phyloP scores from a whole-genome alignment of 1,140 invertebrate genomes.

The Drosophila lacertosa region DNA sequence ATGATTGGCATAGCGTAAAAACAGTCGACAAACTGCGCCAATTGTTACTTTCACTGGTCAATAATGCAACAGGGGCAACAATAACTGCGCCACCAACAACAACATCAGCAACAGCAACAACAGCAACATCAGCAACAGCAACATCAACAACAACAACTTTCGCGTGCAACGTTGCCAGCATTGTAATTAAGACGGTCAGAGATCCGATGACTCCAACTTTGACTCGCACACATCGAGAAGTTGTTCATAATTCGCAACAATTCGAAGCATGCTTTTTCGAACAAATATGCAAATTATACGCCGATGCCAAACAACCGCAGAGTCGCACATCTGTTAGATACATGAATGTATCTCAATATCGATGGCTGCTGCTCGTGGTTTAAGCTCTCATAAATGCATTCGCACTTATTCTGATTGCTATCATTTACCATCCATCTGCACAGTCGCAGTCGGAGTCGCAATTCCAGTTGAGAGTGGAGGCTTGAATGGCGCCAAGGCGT shows the following conservation, averaged over 20 bases:
- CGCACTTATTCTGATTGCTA: conserved; percentile 81
- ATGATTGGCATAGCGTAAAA: conserved; percentile 24
- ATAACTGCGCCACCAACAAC: conserved; percentile 26
- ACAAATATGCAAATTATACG: conserved; percentile 69
- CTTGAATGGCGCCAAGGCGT: conserved; percentile 56
- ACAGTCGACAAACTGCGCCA: conserved; percentile 52
- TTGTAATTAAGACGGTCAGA: conserved; percentile 67
- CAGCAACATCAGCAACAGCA: conserved; percentile 9
- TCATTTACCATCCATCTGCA: conserved; percentile 54
- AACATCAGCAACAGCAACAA: conserved; percentile 4
- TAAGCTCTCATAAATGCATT: conserved; percentile 77
- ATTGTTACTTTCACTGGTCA: conserved; percentile 79
- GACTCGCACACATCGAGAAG: conserved; percentile 26
- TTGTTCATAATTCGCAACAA: conserved; percentile 39
- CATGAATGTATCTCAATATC: background rate
- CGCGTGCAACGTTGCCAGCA: conserved; percentile 57
- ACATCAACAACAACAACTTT: conserved; percentile 63
- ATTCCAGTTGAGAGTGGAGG: conserved; percentile 14
- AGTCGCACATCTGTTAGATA: conserved; percentile 3
- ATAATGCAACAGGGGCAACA: conserved; percentile 69
- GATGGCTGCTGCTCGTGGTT: conserved; percentile 12
- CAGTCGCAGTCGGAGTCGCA: conserved; percentile 23
- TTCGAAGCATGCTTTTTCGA: conserved; percentile 42
- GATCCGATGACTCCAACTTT: conserved; percentile 7
- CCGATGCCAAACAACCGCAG: conserved; percentile 10